A percentile compares a stretch with the other conserved stretches of the same genome.
phyloP scores from a whole-genome alignment of 2,888 invertebrate genomes.

The Drosophila greeni region DNA sequence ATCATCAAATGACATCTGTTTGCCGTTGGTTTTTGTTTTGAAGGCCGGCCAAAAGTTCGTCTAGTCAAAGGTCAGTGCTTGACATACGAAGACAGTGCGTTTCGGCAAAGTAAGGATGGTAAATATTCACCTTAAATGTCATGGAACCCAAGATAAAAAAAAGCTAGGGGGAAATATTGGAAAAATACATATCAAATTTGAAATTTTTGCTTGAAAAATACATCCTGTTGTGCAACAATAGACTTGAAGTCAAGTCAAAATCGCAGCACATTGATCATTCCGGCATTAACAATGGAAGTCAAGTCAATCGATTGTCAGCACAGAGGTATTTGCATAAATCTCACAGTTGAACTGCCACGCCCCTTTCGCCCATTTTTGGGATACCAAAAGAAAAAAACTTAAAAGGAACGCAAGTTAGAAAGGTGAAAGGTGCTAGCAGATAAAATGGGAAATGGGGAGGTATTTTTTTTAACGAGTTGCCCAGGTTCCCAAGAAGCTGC shows the following conservation, averaged over 20 bases:
- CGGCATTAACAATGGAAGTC: constrained; percentile 13
- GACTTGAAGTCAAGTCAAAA: constrained; percentile 4
- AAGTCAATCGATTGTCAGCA: constrained; percentile 29
- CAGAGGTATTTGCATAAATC: constrained; percentile 37
- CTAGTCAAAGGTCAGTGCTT: constrained; percentile 46
- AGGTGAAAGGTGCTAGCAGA: constrained; percentile 36
- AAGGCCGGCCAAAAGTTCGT: constrained; percentile 38
- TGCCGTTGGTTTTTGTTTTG: constrained; percentile 29
- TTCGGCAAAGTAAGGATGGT: neutral
- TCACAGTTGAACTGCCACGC: constrained; percentile 24
- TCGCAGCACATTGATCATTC: constrained; percentile 8
- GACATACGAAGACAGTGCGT: constrained; percentile 22
- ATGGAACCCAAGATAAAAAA: neutral
- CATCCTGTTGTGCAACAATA: neutral
- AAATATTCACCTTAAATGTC: neutral
- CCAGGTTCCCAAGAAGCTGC: constrained; percentile 41
- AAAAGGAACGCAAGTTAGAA: constrained; percentile 17
- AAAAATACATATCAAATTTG: neutral
- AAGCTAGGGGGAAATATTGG: neutral
- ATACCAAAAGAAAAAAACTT: neutral
- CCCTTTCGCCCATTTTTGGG: constrained; percentile 1
- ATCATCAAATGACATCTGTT: constrained; percentile 51
- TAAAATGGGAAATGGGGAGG: constrained; percentile 22
- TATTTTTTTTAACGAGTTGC: constrained; percentile 42
- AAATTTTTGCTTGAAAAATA: neutral